A percentile compares a stretch with the other conserved stretches of the same genome.
Evolutionary conservation across 2,797 vertebrate species (phyloP).

Genomic region (Lates japonicus): DNA sequence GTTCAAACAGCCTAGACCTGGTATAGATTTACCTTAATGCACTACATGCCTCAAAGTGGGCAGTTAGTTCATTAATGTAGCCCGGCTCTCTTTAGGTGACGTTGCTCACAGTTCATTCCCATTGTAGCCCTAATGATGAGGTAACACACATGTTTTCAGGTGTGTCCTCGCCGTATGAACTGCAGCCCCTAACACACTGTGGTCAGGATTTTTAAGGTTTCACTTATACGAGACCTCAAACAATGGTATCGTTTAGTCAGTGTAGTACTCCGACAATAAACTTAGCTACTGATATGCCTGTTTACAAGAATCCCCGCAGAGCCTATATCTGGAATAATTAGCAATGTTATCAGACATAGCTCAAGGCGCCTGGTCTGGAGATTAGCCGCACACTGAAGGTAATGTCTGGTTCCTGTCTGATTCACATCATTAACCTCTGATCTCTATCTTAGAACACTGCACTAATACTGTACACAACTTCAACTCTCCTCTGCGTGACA

Average conservation of each 20-base stretch:
- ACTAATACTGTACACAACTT: constrained; percentile 66
- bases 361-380: constrained; percentile 78
- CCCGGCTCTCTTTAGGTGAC: constrained; percentile 68
- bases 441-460: constrained; percentile 70
- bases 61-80: constrained; percentile 76
- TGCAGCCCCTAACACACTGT: constrained; percentile 23
- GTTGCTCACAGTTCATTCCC: constrained; percentile 83
- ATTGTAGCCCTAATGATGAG: constrained; percentile 78
- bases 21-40: constrained; percentile 78
- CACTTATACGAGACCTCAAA: constrained; percentile 48
- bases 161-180: constrained; percentile 65
- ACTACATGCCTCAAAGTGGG: constrained; percentile 63
- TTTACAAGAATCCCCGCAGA: constrained; percentile 70
- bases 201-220: constrained; percentile 43
- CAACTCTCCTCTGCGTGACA: constrained; percentile 23
- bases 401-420: constrained; percentile 84
- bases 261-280: constrained; percentile 60
- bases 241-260: constrained; percentile 56
- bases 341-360: constrained; percentile 76
- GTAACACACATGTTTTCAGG: constrained; percentile 81
- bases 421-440: constrained; percentile 86
- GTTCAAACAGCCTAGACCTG: constrained; percentile 70
- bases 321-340: constrained; percentile 76
- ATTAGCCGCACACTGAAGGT: constrained; percentile 73
- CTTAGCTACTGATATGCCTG: constrained; percentile 66